A percentile compares a stretch with the other conserved stretches of the same genome.
These are phyloP conservation scores for Eucera pruinosa DNA, from an alignment of 2,888 invertebrate species.

Conservation along the genomic window DNA sequence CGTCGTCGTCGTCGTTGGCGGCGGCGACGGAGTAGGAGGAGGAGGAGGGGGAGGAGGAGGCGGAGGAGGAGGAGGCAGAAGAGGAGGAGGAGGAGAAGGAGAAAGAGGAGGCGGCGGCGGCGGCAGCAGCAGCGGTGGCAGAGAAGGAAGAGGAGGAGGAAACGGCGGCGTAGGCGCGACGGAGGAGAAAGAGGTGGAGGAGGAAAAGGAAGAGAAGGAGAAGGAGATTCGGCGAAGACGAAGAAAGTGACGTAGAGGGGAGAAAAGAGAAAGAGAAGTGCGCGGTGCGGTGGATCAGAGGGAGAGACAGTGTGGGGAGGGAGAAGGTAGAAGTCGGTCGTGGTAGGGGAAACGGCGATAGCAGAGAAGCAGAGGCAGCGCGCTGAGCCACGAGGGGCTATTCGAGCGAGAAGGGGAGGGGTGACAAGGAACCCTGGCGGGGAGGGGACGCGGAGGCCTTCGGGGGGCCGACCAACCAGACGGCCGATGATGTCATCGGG, in stretches of 20 bases:
- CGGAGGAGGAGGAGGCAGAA: constrained; percentile 59
- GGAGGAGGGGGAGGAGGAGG: constrained; percentile 48
- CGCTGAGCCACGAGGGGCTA: constrained; percentile 88
- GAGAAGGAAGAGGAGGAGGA: constrained; percentile 40
- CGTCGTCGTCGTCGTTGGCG: constrained; percentile 71
- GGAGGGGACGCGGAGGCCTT: constrained; percentile 91
- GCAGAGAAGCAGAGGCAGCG: constrained; percentile 84
- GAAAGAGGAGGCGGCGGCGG: constrained; percentile 51
- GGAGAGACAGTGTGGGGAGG: constrained; percentile 84
- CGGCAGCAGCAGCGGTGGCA: constrained; percentile 19
- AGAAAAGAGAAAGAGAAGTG: constrained; percentile 57
- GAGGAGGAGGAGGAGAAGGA: constrained; percentile 49
- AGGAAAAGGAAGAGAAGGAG: constrained; percentile 57
- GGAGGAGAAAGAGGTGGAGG: constrained; percentile 39
- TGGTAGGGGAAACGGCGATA: constrained; percentile 74
- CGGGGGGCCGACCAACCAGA: constrained; percentile 88
- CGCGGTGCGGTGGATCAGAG: constrained; percentile 83
- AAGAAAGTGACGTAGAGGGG: constrained; percentile 58
- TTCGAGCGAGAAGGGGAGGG: constrained; percentile 88
- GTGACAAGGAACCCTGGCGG: constrained; percentile 86
- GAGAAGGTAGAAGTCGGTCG: constrained; percentile 69
- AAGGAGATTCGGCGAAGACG: constrained; percentile 57
- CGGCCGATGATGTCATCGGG: constrained; percentile 98
- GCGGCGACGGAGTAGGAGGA: constrained; percentile 66
- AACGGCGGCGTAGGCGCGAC: constrained; percentile 51